Evolutionary conservation across 2,797 vertebrate species (phyloP).

Genomic region (Distichodus sexfasciatus): DNA sequence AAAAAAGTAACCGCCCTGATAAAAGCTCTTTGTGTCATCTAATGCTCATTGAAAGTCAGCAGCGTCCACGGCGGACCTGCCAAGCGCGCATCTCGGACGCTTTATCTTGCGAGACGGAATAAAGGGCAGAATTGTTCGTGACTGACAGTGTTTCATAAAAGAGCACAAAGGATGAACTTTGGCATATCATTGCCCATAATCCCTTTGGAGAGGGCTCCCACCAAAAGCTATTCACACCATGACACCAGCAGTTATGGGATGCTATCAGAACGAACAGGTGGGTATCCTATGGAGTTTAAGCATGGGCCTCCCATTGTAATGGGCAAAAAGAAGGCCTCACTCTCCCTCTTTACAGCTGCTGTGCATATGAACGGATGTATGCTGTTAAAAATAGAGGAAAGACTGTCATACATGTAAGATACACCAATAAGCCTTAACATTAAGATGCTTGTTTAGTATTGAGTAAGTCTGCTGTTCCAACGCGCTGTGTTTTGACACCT

Average conservation of each 20-base stretch:
- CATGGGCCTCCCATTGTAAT: slow-evolving; percentile 40
- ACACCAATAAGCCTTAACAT: neutral
- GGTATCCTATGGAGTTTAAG: slow-evolving; percentile 31
- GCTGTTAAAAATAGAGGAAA: neutral
- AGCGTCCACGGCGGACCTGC: slow-evolving; percentile 32
- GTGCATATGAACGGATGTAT: neutral
- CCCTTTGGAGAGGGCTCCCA: slow-evolving; percentile 39
- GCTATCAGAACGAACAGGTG: slow-evolving; percentile 47
- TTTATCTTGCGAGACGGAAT: slow-evolving; percentile 45
- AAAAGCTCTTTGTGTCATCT: slow-evolving; percentile 41
- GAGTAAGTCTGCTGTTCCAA: too few relatives aligned
- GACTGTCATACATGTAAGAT: neutral
- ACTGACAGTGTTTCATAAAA: slow-evolving; percentile 44
- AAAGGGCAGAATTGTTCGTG: slow-evolving; percentile 40
- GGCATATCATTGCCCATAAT: slow-evolving; percentile 51
- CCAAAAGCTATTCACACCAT: slow-evolving; percentile 32
- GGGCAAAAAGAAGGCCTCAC: slow-evolving; percentile 23
- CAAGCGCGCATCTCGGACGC: slow-evolving; percentile 24
- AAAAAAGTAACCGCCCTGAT: slow-evolving; percentile 23
- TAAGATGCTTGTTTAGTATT: too few relatives aligned
- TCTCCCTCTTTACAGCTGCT: slow-evolving; percentile 2
- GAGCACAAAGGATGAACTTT: slow-evolving; percentile 51
- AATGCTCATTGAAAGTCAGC: slow-evolving; percentile 43
- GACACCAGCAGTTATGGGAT: slow-evolving; percentile 41
- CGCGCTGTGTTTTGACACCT: too few relatives aligned